phyloP scores from a whole-genome alignment of 2,888 invertebrate species.

The Philopedon plagiatum region DNA sequence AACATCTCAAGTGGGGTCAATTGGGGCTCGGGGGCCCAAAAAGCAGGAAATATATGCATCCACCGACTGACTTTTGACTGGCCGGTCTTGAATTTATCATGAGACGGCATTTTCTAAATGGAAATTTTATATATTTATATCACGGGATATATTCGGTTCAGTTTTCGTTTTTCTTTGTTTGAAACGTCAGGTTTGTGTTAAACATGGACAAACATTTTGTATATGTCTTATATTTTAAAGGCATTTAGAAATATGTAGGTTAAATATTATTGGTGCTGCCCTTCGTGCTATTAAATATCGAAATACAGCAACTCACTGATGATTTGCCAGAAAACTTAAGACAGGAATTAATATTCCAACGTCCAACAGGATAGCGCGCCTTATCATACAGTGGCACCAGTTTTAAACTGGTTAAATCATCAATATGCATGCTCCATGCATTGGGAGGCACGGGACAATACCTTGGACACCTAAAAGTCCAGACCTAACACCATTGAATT shows the following conservation, averaged over 20 bases:
- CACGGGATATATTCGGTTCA: conserved; percentile 36
- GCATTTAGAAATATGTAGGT: neutral
- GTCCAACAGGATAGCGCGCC: too few species aligned
- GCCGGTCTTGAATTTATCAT: conserved; percentile 67
- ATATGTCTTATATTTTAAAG: neutral
- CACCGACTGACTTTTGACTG: conserved; percentile 66
- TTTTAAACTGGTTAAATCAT: too few species aligned
- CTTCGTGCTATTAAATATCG: too few species aligned
- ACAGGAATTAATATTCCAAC: too few species aligned
- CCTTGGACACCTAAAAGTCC: too few species aligned
- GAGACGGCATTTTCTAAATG: conserved; percentile 68
- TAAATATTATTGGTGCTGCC: neutral
- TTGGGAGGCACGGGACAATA: too few species aligned
- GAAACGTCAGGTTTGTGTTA: conserved; percentile 5
- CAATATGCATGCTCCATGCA: too few species aligned
- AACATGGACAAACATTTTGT: conserved; percentile 6
- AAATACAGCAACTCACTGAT: too few species aligned
- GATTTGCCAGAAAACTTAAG: too few species aligned
- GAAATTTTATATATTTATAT: conserved; percentile 69
- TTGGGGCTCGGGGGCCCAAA: conserved; percentile 55
- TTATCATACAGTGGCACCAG: too few species aligned
- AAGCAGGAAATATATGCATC: conserved; percentile 59
- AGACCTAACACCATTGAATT: too few species aligned
- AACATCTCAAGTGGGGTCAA: conserved; percentile 63
- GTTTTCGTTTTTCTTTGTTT: conserved; percentile 31